phyloP scores from a whole-genome alignment of 1,140 invertebrate genomes.

The Latrodectus geometricus region DNA sequence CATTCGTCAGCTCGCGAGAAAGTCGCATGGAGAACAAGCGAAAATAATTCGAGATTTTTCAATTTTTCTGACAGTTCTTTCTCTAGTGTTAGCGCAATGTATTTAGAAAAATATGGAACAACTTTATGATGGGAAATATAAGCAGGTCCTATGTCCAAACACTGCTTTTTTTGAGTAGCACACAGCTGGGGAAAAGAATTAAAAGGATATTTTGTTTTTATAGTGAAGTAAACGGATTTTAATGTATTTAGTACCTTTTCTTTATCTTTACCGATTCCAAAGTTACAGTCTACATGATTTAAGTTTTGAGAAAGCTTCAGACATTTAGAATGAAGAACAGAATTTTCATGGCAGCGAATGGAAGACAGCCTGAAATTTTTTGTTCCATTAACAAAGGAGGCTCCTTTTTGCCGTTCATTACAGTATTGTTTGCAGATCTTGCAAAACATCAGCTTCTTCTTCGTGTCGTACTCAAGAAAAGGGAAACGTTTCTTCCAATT shows the following conservation, averaged over 20 bases:
- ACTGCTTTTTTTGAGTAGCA: background rate
- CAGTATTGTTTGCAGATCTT: conserved; percentile 25
- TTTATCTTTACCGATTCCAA: background rate
- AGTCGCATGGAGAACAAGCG: background rate
- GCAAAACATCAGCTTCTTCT: conserved; percentile 23
- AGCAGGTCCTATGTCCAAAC: conserved; percentile 5
- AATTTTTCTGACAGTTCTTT: background rate
- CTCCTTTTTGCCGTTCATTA: background rate
- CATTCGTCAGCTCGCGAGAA: conserved; percentile 8
- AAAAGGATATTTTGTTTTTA: conserved; percentile 21
- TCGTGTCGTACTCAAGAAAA: conserved; percentile 29
- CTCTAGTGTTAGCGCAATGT: conserved; percentile 5
- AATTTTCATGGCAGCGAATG: conserved; percentile 13
- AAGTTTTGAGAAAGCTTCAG: background rate
- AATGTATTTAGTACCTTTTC: background rate
- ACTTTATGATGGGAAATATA: conserved; percentile 25
- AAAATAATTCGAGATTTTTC: background rate
- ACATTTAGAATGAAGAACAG: conserved; percentile 16
- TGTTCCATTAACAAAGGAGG: background rate
- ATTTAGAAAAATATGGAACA: conserved; percentile 15
- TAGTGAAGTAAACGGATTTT: conserved; percentile 22
- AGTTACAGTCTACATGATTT: background rate
- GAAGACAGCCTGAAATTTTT: conserved; percentile 6
- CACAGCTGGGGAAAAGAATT: conserved; percentile 16
- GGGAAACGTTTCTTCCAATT: conserved; percentile 5